Evolutionary conservation across 2,888 invertebrate genomes (phyloP).

Genomic region (Altica lythri): DNA sequence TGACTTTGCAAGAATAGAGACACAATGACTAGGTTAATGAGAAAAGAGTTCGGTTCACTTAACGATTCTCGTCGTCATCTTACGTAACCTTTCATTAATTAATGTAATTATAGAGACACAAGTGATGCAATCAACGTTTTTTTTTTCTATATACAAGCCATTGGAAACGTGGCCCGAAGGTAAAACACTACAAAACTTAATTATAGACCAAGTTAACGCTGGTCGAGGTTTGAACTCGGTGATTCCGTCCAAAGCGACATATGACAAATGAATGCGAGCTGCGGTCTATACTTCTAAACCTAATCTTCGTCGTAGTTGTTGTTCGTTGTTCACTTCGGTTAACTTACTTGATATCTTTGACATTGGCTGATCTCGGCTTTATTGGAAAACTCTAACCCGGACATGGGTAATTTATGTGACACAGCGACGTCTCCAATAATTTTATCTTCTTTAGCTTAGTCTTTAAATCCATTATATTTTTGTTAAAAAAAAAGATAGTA

Average conservation of each 20-base stretch:
- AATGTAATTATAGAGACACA: slow-evolving; percentile 51
- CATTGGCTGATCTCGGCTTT: slow-evolving; percentile 42
- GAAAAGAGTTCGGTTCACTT: slow-evolving; percentile 48
- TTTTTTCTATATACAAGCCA: slow-evolving; percentile 42
- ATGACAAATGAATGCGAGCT: slow-evolving; percentile 52
- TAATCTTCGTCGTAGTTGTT: too few species aligned
- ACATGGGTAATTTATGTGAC: slow-evolving; percentile 35
- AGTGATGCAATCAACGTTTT: slow-evolving; percentile 50
- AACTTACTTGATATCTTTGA: slow-evolving; percentile 44
- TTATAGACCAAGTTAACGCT: slow-evolving; percentile 53
- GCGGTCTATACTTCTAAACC: slow-evolving; percentile 32
- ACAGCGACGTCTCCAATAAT: slow-evolving; percentile 20
- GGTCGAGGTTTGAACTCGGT: slow-evolving; percentile 47
- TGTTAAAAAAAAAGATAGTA: too few species aligned
- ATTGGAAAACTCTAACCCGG: slow-evolving; percentile 43
- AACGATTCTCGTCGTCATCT: slow-evolving; percentile 49
- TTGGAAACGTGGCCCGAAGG: slow-evolving; percentile 44
- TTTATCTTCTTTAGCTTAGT: background rate
- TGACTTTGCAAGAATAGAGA: slow-evolving; percentile 21
- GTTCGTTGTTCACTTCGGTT: slow-evolving; percentile 21
- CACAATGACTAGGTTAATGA: slow-evolving; percentile 38
- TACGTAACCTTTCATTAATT: slow-evolving; percentile 50
- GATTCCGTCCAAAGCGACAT: slow-evolving; percentile 53
- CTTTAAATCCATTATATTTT: slow-evolving; percentile 9
- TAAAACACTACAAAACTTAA: slow-evolving; percentile 49